Percentiles rank a stretch among this genome's conserved stretches.
phyloP scores from a whole-genome alignment of 2,113 vertebrate genomes.

The Mirza zaza region DNA sequence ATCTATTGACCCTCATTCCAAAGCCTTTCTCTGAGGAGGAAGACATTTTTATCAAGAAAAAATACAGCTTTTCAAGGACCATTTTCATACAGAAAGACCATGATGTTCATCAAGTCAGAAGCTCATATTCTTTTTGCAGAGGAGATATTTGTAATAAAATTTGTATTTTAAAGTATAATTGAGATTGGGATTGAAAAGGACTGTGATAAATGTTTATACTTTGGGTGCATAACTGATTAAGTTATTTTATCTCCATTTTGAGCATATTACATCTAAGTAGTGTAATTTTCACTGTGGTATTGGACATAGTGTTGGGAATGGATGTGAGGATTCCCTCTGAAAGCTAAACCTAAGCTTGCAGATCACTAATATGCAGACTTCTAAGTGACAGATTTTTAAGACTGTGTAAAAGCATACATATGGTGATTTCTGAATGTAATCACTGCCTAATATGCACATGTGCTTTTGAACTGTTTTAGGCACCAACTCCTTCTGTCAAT shows the following conservation, averaged over 20 bases:
- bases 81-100: neutral
- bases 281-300: neutral
- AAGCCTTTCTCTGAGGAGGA: slow-evolving; percentile 10
- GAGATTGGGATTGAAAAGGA: slow-evolving; percentile 14
- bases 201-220: slow-evolving; percentile 15
- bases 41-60: neutral
- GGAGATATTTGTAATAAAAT: neutral
- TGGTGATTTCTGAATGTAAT: neutral
- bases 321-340: neutral
- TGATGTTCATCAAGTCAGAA: neutral
- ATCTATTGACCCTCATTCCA: slow-evolving; percentile 35
- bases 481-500: neutral
- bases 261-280: neutral
- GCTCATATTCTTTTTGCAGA: neutral
- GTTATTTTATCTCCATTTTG: neutral
- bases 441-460: neutral
- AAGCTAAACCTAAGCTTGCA: neutral
- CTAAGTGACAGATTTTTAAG: neutral
- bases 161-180: neutral
- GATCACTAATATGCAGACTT: neutral
- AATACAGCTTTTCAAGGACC: neutral
- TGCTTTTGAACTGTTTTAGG: neutral
- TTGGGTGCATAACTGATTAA: neutral
- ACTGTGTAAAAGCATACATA: neutral
- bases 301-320: neutral